Evolutionary conservation across 1,140 invertebrate genomes (phyloP), one percentile per base, ranked within the genome.

Genomic region (Aphelinus certus): DNA sequence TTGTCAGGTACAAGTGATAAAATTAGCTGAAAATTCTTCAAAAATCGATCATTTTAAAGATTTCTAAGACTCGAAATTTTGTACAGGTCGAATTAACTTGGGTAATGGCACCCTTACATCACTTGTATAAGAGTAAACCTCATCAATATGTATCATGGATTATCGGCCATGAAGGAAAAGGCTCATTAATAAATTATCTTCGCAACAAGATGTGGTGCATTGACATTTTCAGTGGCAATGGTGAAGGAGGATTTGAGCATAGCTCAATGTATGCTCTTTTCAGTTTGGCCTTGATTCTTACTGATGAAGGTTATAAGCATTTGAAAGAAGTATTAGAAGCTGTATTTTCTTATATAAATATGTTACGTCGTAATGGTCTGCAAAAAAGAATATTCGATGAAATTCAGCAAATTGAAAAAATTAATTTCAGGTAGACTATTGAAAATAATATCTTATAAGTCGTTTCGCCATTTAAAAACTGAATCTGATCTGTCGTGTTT

Each of bases 161-260:
- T 3, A 86, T 98, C 3, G 96, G 95, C 0, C 94, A 98, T 84
- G 96, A 98, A 87, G 96, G 96, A 1, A 91, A 92, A 79, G 96
- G 95, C 45, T 96, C 95, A 79, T 85, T 98, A 7, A 90, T 96
- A 1, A 94, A 94, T 55, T 95, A 95, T 81, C 88, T 98, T 49
- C 92, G 94, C 73, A 91, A 92, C 65, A 94, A 93, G 87, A 92
- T 96, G 48, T 97, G 96, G 95, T 95, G 93, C 2, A 86, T 96
- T 2, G 92, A 91, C n/a, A 90, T 98, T 7, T 90, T 89, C 71
- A 91, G 92, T 4, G 96, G 95, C 3, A 93, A 92, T 79, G 91
- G 91, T 7, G 92, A 93, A 73, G 91, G 91, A 77, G 95, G 93
- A 1, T 95, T 94, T 79, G 93, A 94, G 79, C 89, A 92, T 77